Evolutionary conservation across 1,140 invertebrate species (phyloP).

Genomic region (Hypothenemus hampei): DNA sequence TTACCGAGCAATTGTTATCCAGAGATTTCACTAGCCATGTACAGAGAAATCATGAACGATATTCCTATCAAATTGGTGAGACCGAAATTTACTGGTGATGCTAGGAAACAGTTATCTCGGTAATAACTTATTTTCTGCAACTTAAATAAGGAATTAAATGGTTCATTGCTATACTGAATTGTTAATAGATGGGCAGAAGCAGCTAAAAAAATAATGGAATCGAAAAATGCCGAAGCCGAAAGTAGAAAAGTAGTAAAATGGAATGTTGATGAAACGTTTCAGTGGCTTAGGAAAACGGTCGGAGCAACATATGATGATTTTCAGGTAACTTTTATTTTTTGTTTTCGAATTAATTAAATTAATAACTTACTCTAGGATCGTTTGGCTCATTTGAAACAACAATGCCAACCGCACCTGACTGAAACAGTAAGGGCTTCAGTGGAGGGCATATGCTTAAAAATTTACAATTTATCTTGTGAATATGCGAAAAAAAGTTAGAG

Average conservation of each 20-base stretch:
- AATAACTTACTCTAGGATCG: slow-evolving; percentile 50
- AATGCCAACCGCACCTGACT: slow-evolving; percentile 91
- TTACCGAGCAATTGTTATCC: slow-evolving; percentile 86
- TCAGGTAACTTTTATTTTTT: slow-evolving; percentile 47
- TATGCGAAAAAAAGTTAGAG: slow-evolving; percentile 86
- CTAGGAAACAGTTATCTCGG: slow-evolving; percentile 89
- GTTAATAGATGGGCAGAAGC: slow-evolving; percentile 70
- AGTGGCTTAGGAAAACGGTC: slow-evolving; percentile 89
- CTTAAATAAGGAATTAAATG: neutral
- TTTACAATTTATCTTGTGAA: slow-evolving; percentile 87
- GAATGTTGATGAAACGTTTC: slow-evolving; percentile 97
- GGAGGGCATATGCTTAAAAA: slow-evolving; percentile 92
- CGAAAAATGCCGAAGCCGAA: slow-evolving; percentile 84
- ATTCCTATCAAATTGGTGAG: slow-evolving; percentile 93
- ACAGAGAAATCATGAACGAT: slow-evolving; percentile 97
- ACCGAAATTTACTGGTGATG: slow-evolving; percentile 93
- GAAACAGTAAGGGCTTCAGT: slow-evolving; percentile 82
- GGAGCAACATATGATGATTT: slow-evolving; percentile 95
- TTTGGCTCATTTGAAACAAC: slow-evolving; percentile 68
- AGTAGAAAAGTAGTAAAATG: slow-evolving; percentile 96
- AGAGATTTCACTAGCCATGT: slow-evolving; percentile 92
- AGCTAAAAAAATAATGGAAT: slow-evolving; percentile 95
- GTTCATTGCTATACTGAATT: no score
- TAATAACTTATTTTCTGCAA: slow-evolving; percentile 1
- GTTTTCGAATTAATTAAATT: neutral